These are phyloP conservation scores for Coracopsis vasa DNA, from an alignment of 2,113 vertebrate genomes.

Conservation along the genomic window DNA sequence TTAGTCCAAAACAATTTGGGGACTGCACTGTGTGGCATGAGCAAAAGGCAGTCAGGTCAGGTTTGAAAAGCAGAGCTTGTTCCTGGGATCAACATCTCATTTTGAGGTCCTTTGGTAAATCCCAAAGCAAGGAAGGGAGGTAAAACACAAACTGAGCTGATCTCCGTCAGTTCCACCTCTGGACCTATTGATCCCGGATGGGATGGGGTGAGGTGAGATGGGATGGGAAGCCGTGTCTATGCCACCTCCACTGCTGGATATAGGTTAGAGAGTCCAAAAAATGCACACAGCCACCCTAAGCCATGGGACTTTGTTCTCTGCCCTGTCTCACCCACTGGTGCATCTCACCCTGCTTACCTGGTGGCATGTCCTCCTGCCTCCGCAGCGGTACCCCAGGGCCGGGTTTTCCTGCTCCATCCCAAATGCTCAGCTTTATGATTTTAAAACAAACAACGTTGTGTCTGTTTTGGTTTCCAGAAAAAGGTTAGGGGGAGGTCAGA, in stretches of 20 bases:
- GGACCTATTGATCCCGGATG: background rate
- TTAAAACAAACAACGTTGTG: conserved; percentile 23
- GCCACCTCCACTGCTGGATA: background rate
- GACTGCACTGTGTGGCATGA: background rate
- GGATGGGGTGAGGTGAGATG: background rate
- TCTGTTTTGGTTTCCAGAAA: conserved; percentile 48
- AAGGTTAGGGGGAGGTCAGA: conserved; percentile 63
- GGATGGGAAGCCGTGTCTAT: background rate
- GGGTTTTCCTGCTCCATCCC: conserved; percentile 12
- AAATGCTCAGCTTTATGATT: conserved; percentile 32
- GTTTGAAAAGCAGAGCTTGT: background rate
- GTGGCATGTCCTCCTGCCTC: background rate
- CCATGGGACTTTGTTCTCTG: background rate
- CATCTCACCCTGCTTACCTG: background rate
- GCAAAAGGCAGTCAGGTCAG: background rate
- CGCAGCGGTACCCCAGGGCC: background rate
- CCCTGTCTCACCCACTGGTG: background rate
- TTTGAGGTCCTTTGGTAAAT: background rate
- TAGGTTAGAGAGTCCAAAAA: background rate
- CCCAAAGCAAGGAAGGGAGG: background rate
- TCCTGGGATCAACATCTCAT: background rate
- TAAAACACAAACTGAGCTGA: background rate
- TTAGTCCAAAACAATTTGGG: background rate
- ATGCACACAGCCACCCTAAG: background rate
- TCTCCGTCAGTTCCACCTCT: background rate